Base-by-base conservation (phyloP, 2,888 invertebrate species). In the Nymphalis urticae region DNA sequence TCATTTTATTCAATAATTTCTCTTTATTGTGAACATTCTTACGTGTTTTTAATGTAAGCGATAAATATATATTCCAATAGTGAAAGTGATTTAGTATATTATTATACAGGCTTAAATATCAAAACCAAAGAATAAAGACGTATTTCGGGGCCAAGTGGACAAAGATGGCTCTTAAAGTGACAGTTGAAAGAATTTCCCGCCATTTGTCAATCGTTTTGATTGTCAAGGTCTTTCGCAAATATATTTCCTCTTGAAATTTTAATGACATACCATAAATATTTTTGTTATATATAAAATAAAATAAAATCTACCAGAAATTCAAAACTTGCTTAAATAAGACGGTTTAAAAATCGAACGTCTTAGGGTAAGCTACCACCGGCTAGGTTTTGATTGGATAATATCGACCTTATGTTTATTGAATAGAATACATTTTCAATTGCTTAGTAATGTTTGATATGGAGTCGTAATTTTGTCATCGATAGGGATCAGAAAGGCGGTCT, bases 401-500 rank as follows among this genome's bases (percentile, higher is more conserved):
- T 50, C 21, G 54, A 32, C 56, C 56, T 58, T 56, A 42, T 9
- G 1, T n/a, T 0, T 3, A n/a, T 6, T 1, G 0, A 2, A 42
- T 51, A 68, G 19, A 61, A 54, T 21, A 27, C 24, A 59, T 42
- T 64, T 68, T 71, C 32, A 27, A 62, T 62, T 36, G 51, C 27
- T 27, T 48, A 27, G 9, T 48, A 48, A 78, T 77, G 79, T 75
- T 75, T 72, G 77, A 80, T 58, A 69, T 58, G 64, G 75, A 83
- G 77, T 75, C 76, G 76, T 82, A 82, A 80, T 78, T 83, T 85
- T 81, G 88, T 82, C 74, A 79, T 80, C 77, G 88, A 88, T 89
- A 84, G 83, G 80, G 82, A 89, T 89, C 88, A 59, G 68, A 42
- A 80, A 79, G 79, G 76, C 76, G 83, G 89, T 86, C 88, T 58